Base-by-base conservation (phyloP, 2,113 vertebrate genomes). In the Charadrius vociferus region DNA sequence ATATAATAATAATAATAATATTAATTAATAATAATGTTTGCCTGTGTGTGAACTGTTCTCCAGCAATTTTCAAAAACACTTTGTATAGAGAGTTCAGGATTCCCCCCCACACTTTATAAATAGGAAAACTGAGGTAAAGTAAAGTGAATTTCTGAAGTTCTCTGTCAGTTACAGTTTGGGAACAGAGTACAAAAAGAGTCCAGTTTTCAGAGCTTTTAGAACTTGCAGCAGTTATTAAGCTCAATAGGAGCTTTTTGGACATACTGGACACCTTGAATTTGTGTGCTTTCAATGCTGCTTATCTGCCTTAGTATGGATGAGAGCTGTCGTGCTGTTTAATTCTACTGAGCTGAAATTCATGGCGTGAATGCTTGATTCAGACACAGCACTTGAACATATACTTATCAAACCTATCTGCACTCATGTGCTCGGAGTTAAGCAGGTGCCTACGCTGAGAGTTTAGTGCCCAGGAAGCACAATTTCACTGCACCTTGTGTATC, bases 81-180 rank as follows among this genome's bases (percentile, higher is more conserved):
- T 59, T 59, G 3, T 39, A 16, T 4, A 52, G 1, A 29, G 5
- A 55, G 6, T 12, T 65, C 30, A 73, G 24, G 10, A 37, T 22
- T 53, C 1, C 0, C 4, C 3, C 5, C 3, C 7, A 6, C 6
- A 7, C 37, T 53, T 86, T 58, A 58, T 4, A 37, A 4, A 6
- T 1, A 18, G 10, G 34, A 15, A 90, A 86, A 63, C 13, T 14
- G 66, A 82, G 39, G 49, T 50, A 50, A 53, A 73, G 6, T 29
- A 13, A 80, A 49, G 9, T 49, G 8, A 81, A 24, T 49, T 65
- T 58, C 45, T 52, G 6, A 52, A 53, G 26, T 71, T 77, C 66
- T 80, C 32, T 55, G 32, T 7, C 10, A 59, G 10, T 59, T 47
- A 12, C n/a, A 30, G 26, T 49, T 63, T 87, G n/a, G 58, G 32